Percentiles rank a stretch among this genome's conserved stretches.
Conservation (phyloP, 2,797 vertebrate genomes). For the Darevskia mixta region DNA sequence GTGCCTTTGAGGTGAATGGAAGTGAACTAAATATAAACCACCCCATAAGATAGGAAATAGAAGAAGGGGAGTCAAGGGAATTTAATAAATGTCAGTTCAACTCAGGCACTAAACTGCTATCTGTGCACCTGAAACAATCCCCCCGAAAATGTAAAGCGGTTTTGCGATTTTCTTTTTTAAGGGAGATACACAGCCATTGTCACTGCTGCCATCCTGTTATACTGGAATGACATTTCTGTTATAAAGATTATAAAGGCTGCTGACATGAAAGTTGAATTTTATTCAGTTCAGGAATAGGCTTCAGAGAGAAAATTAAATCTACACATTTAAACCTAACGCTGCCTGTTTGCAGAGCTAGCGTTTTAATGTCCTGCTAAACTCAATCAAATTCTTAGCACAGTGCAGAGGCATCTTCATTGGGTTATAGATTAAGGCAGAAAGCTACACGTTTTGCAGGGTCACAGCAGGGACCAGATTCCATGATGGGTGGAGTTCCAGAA, state of each 20-base stretch:
- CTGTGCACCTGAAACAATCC: not conserved
- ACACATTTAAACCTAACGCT: not conserved
- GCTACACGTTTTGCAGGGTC: too few relatives aligned
- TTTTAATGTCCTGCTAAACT: too few relatives aligned
- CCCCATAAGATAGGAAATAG: conserved; percentile 10
- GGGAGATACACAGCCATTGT: not conserved
- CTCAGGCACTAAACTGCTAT: conserved; percentile 11
- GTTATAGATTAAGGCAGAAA: too few relatives aligned
- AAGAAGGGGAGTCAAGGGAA: not conserved
- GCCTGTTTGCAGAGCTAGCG: too few relatives aligned
- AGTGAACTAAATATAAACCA: conserved; percentile 26
- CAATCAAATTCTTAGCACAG: too few relatives aligned
- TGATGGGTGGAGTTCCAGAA: too few relatives aligned
- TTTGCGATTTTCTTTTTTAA: conserved; percentile 10
- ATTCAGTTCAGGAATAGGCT: not conserved
- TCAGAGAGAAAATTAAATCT: conserved; percentile 2
- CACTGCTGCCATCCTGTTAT: not conserved
- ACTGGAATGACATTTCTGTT: conserved; percentile 7
- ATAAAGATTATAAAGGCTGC: not conserved
- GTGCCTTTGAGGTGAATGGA: conserved; percentile 9
- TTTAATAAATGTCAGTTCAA: conserved; percentile 20
- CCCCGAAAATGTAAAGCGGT: not conserved
- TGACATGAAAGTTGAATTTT: conserved; percentile 5
- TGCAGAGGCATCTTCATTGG: too few relatives aligned
- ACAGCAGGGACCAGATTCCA: too few relatives aligned